Evolutionary conservation across 2,797 vertebrate genomes (phyloP).

Genomic region (Sparus aurata): DNA sequence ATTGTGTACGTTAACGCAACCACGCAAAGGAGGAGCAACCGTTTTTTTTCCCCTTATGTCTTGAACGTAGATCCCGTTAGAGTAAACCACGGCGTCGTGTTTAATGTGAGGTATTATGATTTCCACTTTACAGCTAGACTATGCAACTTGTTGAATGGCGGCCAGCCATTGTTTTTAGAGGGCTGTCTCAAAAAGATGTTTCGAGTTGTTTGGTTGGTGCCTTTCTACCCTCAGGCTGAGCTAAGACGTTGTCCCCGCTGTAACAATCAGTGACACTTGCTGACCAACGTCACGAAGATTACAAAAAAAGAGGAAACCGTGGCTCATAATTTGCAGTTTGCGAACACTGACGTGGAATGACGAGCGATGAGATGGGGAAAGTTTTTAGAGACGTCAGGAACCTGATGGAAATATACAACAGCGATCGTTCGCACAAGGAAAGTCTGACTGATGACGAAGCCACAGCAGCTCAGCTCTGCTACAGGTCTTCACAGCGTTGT

Average conservation of each 20-base stretch:
- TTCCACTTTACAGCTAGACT: not conserved
- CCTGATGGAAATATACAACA: not conserved
- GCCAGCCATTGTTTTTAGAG: not conserved
- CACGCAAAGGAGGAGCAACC: not conserved
- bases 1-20: conserved; percentile 18
- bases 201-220: not conserved
- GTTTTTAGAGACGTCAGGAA: not conserved
- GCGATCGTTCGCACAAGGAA: not conserved
- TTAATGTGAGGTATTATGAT: not conserved
- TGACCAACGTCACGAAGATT: not conserved
- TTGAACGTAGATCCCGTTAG: not conserved
- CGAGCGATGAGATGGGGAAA: not conserved
- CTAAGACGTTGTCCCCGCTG: not conserved
- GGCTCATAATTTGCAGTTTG: not conserved
- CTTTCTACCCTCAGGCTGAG: not conserved
- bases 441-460: not conserved
- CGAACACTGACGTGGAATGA: not conserved
- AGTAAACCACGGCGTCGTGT: conserved; percentile 17
- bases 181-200: not conserved
- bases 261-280: not conserved
- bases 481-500: not conserved
- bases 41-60: not conserved
- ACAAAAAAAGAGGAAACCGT: not conserved
- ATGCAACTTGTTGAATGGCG: not conserved
- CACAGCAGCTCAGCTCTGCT: not conserved